Percentiles rank a stretch among this genome's conserved stretches.
Evolutionary conservation across 2,113 vertebrate genomes (phyloP).

Genomic region (Azemiops feae): DNA sequence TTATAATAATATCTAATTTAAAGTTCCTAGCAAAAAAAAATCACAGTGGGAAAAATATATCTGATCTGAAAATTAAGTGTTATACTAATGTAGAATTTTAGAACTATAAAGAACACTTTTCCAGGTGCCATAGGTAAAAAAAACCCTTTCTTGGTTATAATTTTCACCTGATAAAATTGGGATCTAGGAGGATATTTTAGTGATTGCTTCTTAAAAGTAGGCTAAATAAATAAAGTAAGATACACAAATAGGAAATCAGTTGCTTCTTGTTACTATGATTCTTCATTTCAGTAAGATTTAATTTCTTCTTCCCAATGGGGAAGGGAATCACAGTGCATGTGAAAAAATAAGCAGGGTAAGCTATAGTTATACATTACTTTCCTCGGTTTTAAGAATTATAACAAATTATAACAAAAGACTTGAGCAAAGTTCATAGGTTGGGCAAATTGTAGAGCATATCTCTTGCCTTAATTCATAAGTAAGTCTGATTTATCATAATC

Average conservation of each 20-base stretch:
- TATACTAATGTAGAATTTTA: not conserved
- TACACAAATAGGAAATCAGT: too few relatives aligned
- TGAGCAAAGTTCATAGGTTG: constrained; percentile 25
- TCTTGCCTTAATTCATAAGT: constrained; percentile 19
- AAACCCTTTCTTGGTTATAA: not conserved
- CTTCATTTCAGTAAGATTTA: too few relatives aligned
- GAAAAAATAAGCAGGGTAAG: too few relatives aligned
- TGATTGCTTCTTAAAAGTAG: not conserved
- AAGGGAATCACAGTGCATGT: too few relatives aligned
- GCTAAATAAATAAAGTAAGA: too few relatives aligned
- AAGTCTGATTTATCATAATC: not conserved
- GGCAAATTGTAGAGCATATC: constrained; percentile 31
- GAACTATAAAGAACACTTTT: not conserved
- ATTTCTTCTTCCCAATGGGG: too few relatives aligned
- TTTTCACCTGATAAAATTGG: not conserved
- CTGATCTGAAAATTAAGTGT: not conserved
- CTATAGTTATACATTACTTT: constrained; percentile 28
- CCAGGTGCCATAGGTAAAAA: not conserved
- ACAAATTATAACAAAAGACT: not conserved
- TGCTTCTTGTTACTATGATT: too few relatives aligned
- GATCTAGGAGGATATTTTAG: not conserved
- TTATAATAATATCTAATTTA: not conserved
- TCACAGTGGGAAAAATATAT: not conserved
- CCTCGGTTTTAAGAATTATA: constrained; percentile 39
- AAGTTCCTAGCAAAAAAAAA: not conserved